Percentiles rank a stretch among this genome's conserved stretches.
phyloP scores from a whole-genome alignment of 2,888 invertebrate genomes.

The Aromia moschata region DNA sequence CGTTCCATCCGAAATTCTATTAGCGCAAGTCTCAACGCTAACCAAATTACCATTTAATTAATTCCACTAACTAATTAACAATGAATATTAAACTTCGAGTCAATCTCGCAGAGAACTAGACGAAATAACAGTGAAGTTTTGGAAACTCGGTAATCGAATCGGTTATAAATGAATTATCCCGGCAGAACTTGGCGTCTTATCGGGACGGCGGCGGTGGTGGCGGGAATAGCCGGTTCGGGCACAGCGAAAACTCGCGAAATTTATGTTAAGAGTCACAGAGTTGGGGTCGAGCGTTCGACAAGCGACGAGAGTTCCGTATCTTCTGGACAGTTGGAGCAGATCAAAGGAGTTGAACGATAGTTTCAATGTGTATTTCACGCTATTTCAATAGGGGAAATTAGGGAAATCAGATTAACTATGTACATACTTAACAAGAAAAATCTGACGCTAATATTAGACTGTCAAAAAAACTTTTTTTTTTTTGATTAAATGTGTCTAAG shows the following conservation, averaged over 20 bases:
- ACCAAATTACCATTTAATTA: slow-evolving; percentile 10
- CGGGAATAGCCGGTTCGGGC: slow-evolving; percentile 5
- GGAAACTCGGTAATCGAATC: slow-evolving; percentile 28
- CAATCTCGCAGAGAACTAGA: slow-evolving; percentile 20
- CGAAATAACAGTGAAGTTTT: slow-evolving; percentile 26
- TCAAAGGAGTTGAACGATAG: too few species aligned
- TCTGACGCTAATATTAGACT: too few species aligned
- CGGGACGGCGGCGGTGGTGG: slow-evolving; percentile 4
- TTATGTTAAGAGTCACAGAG: too few species aligned
- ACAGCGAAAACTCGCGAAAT: slow-evolving; percentile 9
- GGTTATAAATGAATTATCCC: slow-evolving; percentile 27
- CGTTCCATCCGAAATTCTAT: neutral
- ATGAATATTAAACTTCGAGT: slow-evolving; percentile 22
- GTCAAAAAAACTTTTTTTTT: too few species aligned
- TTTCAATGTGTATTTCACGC: too few species aligned
- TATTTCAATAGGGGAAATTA: too few species aligned
- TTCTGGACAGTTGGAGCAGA: too few species aligned
- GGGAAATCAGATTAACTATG: too few species aligned
- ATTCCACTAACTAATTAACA: slow-evolving; percentile 23
- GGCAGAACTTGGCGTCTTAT: slow-evolving; percentile 22
- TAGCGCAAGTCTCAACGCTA: neutral
- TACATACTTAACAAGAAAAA: too few species aligned
- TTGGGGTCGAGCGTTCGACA: too few species aligned
- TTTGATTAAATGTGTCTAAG: too few species aligned
- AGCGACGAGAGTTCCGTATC: too few species aligned